Base-by-base conservation (phyloP, 2,888 invertebrate genomes). In the Teinopalpus imperialis region DNA sequence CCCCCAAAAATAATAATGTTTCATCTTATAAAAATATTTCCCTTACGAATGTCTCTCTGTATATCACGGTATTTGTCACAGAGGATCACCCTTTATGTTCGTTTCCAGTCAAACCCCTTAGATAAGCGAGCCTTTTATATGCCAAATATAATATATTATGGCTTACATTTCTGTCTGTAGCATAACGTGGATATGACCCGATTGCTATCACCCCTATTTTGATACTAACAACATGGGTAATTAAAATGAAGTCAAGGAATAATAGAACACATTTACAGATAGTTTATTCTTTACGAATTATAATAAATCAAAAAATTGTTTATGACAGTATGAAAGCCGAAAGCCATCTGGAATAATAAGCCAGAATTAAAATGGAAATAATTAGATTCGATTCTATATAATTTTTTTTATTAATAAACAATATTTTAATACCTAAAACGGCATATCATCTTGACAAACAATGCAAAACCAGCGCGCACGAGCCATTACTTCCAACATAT, bases 21-120 rank as follows among this genome's bases (percentile, higher is more conserved):
- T 88, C 88, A 87, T 88, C 85, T 88, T 87, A 88, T 86, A 85
- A 88, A 88, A 88, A 88, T 88, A 88, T 88, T 88, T 87, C 76
- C 79, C 79, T 82, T 83, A 85, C 88, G 82, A 81, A 83, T 83
- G 85, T 83, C 87, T 76, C 79, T 78, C 86, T 78, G 86, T 86
- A 87, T 87, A 87, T 87, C 88, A 87, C 85, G 74, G 81, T 87
- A 88, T 88, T 88, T 88, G 88, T 88, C 88, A 88, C 87, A 86
- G 83, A 86, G 86, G 88, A 88, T 88, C 88, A 88, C 88, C 88
- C 88, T 88, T 88, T 88, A 87, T 87, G 88, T 86, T 88, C 86
- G 83, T 83, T 87, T 83, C 85, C 86, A 87, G 87, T 83, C 88
- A 88, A 88, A 88, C 88, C 88, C 88, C 87, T 87, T 87, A 87